Evolutionary conservation across 2,888 invertebrate species (phyloP).

Genomic region (Metopia argyrocephala): DNA sequence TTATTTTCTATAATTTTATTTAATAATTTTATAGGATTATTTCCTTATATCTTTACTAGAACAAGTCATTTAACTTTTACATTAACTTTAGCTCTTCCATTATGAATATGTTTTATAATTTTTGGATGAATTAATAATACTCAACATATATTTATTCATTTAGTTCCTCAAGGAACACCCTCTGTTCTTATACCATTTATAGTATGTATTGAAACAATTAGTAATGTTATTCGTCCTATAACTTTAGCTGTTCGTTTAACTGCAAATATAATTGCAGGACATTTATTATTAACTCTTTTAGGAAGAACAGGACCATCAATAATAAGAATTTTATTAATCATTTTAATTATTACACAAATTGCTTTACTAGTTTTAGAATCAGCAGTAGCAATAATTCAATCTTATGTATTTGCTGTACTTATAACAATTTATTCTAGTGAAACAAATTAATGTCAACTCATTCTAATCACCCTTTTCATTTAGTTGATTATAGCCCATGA

Average conservation of each 20-base stretch:
- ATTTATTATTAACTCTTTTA: slow-evolving; percentile 82
- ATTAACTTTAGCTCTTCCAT: slow-evolving; percentile 81
- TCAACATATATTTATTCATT: slow-evolving; percentile 83
- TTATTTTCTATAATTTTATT: slow-evolving; percentile 78
- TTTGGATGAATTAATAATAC: slow-evolving; percentile 83
- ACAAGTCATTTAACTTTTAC: slow-evolving; percentile 80
- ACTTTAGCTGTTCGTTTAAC: slow-evolving; percentile 85
- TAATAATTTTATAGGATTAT: slow-evolving; percentile 84
- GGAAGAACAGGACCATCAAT: slow-evolving; percentile 78
- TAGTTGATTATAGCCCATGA: slow-evolving; percentile 84
- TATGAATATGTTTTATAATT: slow-evolving; percentile 84
- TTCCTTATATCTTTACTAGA: slow-evolving; percentile 43
- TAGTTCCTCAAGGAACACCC: slow-evolving; percentile 85
- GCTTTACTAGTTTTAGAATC: slow-evolving; percentile 79
- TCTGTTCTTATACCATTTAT: slow-evolving; percentile 84
- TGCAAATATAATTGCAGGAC: slow-evolving; percentile 88
- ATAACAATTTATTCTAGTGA: slow-evolving; percentile 84
- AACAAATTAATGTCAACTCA: slow-evolving; percentile 80
- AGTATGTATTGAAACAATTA: slow-evolving; percentile 87
- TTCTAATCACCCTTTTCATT: slow-evolving; percentile 82
- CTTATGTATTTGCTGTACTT: slow-evolving; percentile 82
- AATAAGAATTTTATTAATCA: slow-evolving; percentile 66
- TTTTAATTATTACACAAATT: slow-evolving; percentile 77
- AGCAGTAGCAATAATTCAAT: slow-evolving; percentile 81
- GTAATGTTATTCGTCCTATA: slow-evolving; percentile 85